Evolutionary conservation across 2,888 invertebrate genomes (phyloP).

Genomic region (Lasius fuliginosus): DNA sequence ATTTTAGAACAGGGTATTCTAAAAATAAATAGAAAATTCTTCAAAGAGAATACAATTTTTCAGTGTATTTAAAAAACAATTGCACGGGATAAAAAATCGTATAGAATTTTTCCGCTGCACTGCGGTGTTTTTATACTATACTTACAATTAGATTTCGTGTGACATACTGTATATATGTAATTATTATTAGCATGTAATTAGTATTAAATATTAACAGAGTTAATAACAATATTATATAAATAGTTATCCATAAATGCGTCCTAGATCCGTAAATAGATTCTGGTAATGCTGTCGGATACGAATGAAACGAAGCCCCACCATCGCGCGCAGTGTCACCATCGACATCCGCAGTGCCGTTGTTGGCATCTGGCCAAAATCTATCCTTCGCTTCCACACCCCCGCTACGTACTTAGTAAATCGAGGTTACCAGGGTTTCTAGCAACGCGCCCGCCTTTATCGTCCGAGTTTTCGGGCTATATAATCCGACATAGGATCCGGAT

Average conservation of each 20-base stretch:
- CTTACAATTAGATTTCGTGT: not conserved
- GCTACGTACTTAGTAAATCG: conserved; percentile 69
- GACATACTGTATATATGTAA: not conserved
- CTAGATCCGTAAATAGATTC: conserved; percentile 13
- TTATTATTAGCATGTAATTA: not conserved
- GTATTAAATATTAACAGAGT: not conserved
- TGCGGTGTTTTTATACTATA: not conserved
- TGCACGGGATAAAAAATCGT: not conserved
- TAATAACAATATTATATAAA: conserved; percentile 17
- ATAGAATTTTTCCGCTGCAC: not conserved
- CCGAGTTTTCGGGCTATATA: conserved; percentile 64
- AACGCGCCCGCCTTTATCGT: conserved; percentile 68
- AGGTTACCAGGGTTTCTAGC: conserved; percentile 72
- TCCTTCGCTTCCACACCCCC: conserved; percentile 63
- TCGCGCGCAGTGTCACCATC: conserved; percentile 75
- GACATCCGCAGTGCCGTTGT: conserved; percentile 85
- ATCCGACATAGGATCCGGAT: conserved; percentile 48
- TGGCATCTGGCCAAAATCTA: conserved; percentile 82
- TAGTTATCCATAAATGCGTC: not conserved
- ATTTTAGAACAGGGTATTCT: too few species aligned
- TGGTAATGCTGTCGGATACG: conserved; percentile 29
- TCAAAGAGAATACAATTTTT: too few species aligned
- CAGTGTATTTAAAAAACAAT: not conserved
- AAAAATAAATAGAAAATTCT: too few species aligned
- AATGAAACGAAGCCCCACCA: conserved; percentile 64